Conservation (phyloP, 2,113 vertebrate species). For the Chamaetylas fuelleborni region DNA sequence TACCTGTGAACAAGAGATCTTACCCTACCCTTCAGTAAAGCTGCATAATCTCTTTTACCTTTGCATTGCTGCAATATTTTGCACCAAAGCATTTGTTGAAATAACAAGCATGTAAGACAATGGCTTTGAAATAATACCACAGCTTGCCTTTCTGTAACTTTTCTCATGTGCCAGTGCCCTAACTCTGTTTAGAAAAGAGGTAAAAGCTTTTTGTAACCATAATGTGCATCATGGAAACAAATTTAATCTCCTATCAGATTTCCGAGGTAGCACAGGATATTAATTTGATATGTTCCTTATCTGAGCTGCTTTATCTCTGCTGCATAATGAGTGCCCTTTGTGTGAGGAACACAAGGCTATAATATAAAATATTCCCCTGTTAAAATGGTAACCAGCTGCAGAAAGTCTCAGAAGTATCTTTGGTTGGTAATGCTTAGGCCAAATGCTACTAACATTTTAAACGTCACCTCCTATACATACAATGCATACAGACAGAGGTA, state of each 20-base stretch:
- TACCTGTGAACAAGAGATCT: not conserved
- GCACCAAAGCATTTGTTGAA: not conserved
- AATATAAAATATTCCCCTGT: not conserved
- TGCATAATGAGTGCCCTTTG: slow-evolving; percentile 45
- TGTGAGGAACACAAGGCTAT: slow-evolving; percentile 13
- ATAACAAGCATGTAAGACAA: not conserved
- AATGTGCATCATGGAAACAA: not conserved
- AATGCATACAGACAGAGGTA: not conserved
- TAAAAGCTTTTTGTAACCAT: not conserved
- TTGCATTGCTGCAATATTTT: not conserved
- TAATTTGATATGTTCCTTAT: slow-evolving; percentile 38
- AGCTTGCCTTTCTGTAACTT: not conserved
- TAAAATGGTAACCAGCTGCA: slow-evolving; percentile 2
- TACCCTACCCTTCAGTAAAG: not conserved
- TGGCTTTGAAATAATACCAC: not conserved
- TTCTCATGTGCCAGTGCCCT: not conserved
- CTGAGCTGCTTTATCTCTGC: not conserved
- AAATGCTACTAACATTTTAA: not conserved
- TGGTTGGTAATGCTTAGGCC: not conserved
- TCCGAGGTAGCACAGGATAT: slow-evolving; percentile 35
- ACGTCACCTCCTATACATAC: not conserved
- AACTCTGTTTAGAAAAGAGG: not conserved
- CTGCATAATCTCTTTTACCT: not conserved
- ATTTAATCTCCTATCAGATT: slow-evolving; percentile 37
- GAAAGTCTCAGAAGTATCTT: slow-evolving; percentile 4